Conservation (phyloP, 92 coral and sea anemone genomes). For the Actinostola sp. region DNA sequence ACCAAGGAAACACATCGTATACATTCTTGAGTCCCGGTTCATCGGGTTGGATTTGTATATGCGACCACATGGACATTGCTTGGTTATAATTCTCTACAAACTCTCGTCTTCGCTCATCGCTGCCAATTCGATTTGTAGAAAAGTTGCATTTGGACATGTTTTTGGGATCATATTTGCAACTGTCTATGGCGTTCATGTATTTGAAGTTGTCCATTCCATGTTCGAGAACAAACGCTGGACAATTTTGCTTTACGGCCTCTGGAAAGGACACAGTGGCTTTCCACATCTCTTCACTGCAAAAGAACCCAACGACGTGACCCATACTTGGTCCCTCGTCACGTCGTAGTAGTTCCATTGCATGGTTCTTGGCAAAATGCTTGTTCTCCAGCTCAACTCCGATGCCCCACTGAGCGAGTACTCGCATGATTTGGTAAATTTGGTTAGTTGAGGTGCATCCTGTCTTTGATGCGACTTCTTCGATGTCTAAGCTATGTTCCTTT, state of each 20-base stretch:
- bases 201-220: constrained; percentile 48
- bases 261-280: constrained; percentile 37
- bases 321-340: constrained; percentile 57
- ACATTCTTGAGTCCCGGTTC: too few species aligned
- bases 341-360: constrained; percentile 46
- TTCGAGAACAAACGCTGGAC: too few species aligned
- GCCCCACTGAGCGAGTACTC: constrained; percentile 61
- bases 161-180: neutral
- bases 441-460: constrained; percentile 38
- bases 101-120: constrained; percentile 33
- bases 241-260: constrained; percentile 32
- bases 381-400: constrained; percentile 40
- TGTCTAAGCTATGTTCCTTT: neutral
- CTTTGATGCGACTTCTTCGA: constrained; percentile 31
- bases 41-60: constrained; percentile 13
- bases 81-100: constrained; percentile 40
- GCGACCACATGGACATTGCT: constrained; percentile 38
- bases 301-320: constrained; percentile 38
- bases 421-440: constrained; percentile 41
- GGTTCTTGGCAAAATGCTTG: too few species aligned
- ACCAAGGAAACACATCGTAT: constrained; percentile 57
- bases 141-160: too few species aligned
- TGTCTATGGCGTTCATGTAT: constrained; percentile 27
- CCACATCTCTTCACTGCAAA: constrained; percentile 49
- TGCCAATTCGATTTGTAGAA: too few species aligned